Base-by-base conservation (phyloP, 2,888 invertebrate genomes). In the Uloborus plumipes region DNA sequence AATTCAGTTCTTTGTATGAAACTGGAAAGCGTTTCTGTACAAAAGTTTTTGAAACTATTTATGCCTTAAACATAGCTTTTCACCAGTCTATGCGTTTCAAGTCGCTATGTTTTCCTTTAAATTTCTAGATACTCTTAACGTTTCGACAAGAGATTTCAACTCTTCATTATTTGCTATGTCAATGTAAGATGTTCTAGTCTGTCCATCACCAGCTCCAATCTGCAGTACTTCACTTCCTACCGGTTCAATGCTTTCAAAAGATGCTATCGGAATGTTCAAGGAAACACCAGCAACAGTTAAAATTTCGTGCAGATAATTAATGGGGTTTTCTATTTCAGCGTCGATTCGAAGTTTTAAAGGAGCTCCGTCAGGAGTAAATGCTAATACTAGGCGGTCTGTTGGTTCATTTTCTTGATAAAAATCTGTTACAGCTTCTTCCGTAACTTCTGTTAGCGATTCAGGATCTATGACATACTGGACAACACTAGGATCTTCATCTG, bases 351-450 rank as follows among this genome's bases (percentile, higher is more conserved):
- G 4, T 31, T 82, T 76, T 15, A 82, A 16, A 1, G 82, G 76
- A 6, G 76, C 20, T 11, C 76, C 82, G 15, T 66, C 53, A 13
- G 58, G 39, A 7, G 82, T 71, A 53, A 76, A 76, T 49, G 82
- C 82, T 13, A 76, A 39, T 53, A 82, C 13, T 4, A 82, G 47
- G 14, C 26, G 3, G 16, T 51, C 67, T 50, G n/a, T 20, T 13
- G 6, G 66, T 50, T 47, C 22, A 1, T 3, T 16, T 49, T 47
- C 62, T 11, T 31, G 18, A 16, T 62, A 26, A 1, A 7, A n/a
- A 55, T 55, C 55, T 55, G n/a, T 20, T 11, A 18, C 16, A 9
- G 16, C 1, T n/a, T 55, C 55, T 18, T 22, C 2, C 14, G 14
- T 9, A n/a, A 11, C 13, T n/a, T 59, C 59, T 13, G 64, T 39